Percentiles rank a stretch among this genome's conserved stretches.
These are phyloP conservation scores for Phyllostomus hastatus DNA, from an alignment of 2,113 vertebrate genomes.

Conservation along the genomic window DNA sequence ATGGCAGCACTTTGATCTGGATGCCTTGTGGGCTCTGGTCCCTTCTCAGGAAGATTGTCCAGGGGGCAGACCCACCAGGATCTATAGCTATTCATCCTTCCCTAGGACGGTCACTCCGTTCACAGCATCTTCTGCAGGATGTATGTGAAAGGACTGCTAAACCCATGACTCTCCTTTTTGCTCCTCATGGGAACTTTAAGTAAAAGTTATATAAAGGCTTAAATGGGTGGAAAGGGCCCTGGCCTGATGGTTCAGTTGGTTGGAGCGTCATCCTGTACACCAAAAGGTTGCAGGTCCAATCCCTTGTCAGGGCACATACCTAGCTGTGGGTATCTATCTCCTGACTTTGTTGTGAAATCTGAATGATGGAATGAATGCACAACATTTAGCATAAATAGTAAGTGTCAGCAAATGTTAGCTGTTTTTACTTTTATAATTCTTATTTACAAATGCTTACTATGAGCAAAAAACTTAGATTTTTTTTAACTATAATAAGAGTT, in stretches of 20 bases:
- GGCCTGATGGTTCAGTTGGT: too few relatives aligned
- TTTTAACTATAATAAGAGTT: background rate
- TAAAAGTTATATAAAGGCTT: background rate
- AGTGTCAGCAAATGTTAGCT: background rate
- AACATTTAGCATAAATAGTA: background rate
- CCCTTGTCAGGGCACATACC: too few relatives aligned
- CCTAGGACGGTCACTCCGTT: background rate
- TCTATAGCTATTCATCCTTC: background rate
- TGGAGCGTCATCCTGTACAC: too few relatives aligned
- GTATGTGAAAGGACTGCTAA: background rate
- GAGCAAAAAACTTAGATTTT: background rate
- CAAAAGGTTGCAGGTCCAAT: too few relatives aligned
- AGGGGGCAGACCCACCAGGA: background rate
- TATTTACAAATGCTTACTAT: background rate
- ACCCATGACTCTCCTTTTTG: background rate
- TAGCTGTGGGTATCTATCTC: too few relatives aligned
- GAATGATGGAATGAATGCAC: background rate
- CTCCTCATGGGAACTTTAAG: background rate
- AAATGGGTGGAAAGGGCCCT: background rate
- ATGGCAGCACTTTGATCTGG: background rate
- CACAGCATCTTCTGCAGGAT: background rate
- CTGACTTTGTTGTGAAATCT: background rate
- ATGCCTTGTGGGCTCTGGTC: background rate
- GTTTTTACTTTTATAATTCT: background rate
- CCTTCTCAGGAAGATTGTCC: background rate